Percentiles rank a stretch among this genome's conserved stretches.
phyloP scores from a whole-genome alignment of 2,797 vertebrate genomes.

The Hapalemur alaotrensis region DNA sequence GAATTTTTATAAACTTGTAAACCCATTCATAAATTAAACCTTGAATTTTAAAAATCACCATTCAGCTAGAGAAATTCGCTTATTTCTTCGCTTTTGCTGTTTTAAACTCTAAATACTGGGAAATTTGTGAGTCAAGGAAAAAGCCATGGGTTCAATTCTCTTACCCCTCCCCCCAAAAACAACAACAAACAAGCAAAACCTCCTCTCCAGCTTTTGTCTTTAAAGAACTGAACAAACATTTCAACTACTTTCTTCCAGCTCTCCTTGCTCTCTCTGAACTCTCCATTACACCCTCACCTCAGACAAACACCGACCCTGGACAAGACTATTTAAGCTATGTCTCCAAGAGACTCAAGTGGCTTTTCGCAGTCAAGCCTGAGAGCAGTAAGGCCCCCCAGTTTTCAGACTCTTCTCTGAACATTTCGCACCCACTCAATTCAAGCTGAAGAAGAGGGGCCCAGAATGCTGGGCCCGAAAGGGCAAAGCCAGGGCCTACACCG shows the following conservation, averaged over 20 bases:
- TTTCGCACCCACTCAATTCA: not conserved
- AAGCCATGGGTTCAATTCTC: not conserved
- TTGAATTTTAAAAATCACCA: not conserved
- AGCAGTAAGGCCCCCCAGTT: not conserved
- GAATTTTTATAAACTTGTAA: not conserved
- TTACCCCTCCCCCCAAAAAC: not conserved
- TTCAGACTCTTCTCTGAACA: not conserved
- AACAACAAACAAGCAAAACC: constrained; percentile 5
- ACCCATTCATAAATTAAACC: not conserved
- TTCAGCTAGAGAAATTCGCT: not conserved
- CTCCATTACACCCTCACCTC: not conserved
- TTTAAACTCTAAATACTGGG: constrained; percentile 16
- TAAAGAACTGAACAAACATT: not conserved
- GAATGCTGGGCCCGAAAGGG: constrained; percentile 16
- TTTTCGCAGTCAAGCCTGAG: not conserved
- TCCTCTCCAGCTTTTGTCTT: not conserved
- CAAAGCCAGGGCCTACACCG: constrained; percentile 68
- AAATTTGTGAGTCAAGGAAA: not conserved
- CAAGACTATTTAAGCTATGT: not conserved
- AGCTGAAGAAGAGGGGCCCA: not conserved
- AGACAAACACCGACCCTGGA: not conserved
- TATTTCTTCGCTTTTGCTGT: not conserved
- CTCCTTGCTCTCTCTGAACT: not conserved
- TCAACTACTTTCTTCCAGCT: not conserved
- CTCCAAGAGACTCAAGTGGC: not conserved